Evolutionary conservation across 2,113 vertebrate species (phyloP), one percentile per base, ranked within the genome.

Genomic region (Xiphophorus hellerii): DNA sequence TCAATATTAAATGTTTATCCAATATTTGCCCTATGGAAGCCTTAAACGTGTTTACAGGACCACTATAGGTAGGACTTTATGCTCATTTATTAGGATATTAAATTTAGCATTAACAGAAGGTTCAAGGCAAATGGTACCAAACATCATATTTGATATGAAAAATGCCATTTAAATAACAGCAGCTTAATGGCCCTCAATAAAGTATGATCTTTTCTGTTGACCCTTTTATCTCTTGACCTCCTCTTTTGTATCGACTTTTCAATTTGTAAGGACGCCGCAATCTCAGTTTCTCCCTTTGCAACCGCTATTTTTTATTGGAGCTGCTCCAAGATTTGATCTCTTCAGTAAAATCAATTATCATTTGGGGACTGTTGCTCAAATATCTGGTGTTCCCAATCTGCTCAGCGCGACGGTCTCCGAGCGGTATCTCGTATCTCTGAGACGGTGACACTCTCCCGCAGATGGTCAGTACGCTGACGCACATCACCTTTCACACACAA

Each of bases 361-460:
- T 66, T 54, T 20, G 54, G 25, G n/a, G 30, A 35, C 51, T 5
- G 48, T 70, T 48, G 25, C 17, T 9, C n/a, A 60, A 70, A 70
- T 58, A 80, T 65, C 44, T 27, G 25, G 20, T 48, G 28, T 51
- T 33, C 62, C n/a, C 0, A 31, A 28, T 75, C 62, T 61, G 61
- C 29, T 30, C 12, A 15, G n/a, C 61, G 15, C 42, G 67, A 60
- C 27, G 70, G 33, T 66, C 29, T 70, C 65, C 65, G 66, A 28
- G 74, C 10, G 12, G 58, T 42, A 69, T 39, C 66, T 39, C 44
- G 61, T 61, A 69, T 69, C 54, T 58, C 66, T 66, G 14, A n/a
- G 62, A 60, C 15, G 61, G 66, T 1, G 73, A 51, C 70, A 42
- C 65, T 69, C 31, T 69, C 22, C 78, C 65, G n/a, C 60, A 51